Evolutionary conservation across 2,888 invertebrate genomes (phyloP), one percentile per base, ranked within the genome.

Genomic region (Mystacides longicornis): DNA sequence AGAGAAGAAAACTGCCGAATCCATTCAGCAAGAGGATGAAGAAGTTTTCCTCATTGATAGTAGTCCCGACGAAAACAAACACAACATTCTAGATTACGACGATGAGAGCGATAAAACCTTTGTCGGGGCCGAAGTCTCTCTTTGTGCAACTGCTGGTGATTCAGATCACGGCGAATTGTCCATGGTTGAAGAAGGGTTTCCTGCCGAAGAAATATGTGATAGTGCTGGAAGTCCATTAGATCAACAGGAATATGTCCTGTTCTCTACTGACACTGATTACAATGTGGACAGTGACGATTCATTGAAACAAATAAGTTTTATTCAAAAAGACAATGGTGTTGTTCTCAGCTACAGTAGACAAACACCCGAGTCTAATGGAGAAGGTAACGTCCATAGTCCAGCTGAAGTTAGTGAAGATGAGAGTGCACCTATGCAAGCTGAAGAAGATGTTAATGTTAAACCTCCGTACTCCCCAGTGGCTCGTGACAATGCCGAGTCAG

Each of bases 221-320:
- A 81, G 80, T 2, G 80, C 84, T 22, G 80, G 83, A 0, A 81
- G 83, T 51, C 78, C 81, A 0, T 68, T 81, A 20, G 83, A 81
- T 61, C 72, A 78, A 3, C 81, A 83, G 60, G 82, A 84, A 60
- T 85, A 81, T 64, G 75, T 84, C 7, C 65, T 85, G 1, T 85
- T 83, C 64, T 79, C 82, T 1, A 74, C 81, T 1, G 83, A 81
- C 49, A 77, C 77, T 0, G 83, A 82, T 62, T 75, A 81, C 60
- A 72, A 79, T 1, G 74, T 74, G 2, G 76, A 79, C 23, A 74
- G 78, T 33, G 82, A 82, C 57, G 81, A 80, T 64, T 75, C 73
- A 0, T 62, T 73, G 18, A 69, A 71, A 19, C 70, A 70, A 55
- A 66, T 73, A 59, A 67, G 64, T 62, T 69, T 63, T 55, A 63